Base-by-base conservation (phyloP, 1,140 invertebrate genomes). In the Drosophila littoralis region DNA sequence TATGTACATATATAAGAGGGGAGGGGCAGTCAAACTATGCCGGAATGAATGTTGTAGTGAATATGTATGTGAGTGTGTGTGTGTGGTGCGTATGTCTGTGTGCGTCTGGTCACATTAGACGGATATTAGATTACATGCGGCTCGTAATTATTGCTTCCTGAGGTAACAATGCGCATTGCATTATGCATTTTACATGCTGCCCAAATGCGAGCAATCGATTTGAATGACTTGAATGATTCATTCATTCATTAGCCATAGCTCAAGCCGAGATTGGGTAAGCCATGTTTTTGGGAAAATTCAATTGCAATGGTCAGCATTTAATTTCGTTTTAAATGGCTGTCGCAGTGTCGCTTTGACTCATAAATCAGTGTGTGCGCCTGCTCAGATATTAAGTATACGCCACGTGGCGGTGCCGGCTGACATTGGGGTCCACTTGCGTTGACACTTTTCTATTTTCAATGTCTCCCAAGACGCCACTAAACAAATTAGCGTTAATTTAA, bases 401-500 rank as follows among this genome's bases (percentile, higher is more conserved):
- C 58, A 43, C 54, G 51, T 43, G 64, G 65, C 38, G 4, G 4
- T 28, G 45, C 60, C 35, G 28, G 10, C 33, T 40, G 32, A 67
- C 55, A 54, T 51, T 50, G 57, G 48, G 57, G 17, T 17, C 38
- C 32, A 51, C 7, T 60, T 59, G 52, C 52, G 67, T 61, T 72
- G 79, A 48, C 80, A 84, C 66, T 89, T 89, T 75, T 69, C 32
- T 48, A n/a, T 35, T 64, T 67, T 76, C 46, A 75, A 89, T 89
- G 81, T 90, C 85, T 90, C 84, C 84, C 84, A 72, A 85, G 84
- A 90, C 77, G 63, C 85, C 78, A 89, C 84, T 89, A 89, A 89
- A 89, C 84, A 89, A 89, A 89, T 89, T 89, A 89, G 84, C 85
- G 84, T 81, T 90, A 89, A 89, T 89, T 89, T 89, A 89, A 89